phyloP scores from a whole-genome alignment of 1,140 invertebrate genomes.

The Bombyx mandarina region DNA sequence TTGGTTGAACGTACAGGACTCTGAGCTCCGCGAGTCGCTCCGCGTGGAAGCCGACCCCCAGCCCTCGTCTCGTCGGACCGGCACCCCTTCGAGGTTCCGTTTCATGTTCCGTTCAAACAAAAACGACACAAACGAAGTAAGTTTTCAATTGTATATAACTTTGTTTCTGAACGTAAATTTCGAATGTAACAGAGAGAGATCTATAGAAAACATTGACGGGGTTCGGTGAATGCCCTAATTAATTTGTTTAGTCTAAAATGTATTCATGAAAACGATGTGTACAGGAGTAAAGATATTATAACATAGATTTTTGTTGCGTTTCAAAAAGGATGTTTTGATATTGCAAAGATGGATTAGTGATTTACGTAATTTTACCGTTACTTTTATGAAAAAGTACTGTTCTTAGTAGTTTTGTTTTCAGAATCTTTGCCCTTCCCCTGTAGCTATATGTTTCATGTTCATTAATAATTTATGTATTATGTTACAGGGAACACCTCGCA shows the following conservation, averaged over 20 bases:
- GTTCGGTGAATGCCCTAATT: background rate
- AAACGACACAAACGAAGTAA: constrained; percentile 28
- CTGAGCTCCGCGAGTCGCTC: constrained; percentile 51
- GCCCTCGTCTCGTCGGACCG: constrained; percentile 32
- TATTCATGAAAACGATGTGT: too few relatives aligned
- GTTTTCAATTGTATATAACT: constrained; percentile 2
- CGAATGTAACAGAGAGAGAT: background rate
- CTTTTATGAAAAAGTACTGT: too few relatives aligned
- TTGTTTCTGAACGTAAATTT: background rate
- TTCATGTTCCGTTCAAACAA: constrained; percentile 38
- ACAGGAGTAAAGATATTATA: too few relatives aligned
- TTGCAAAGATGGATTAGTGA: too few relatives aligned
- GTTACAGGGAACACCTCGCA: constrained; percentile 49
- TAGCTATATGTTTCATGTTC: too few relatives aligned
- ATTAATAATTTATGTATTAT: background rate
- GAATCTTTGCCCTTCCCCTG: too few relatives aligned
- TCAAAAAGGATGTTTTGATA: too few relatives aligned
- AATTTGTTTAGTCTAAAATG: too few relatives aligned
- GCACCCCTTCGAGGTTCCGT: constrained; percentile 48
- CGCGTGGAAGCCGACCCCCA: constrained; percentile 41
- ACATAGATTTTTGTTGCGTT: too few relatives aligned
- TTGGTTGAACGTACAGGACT: constrained; percentile 28
- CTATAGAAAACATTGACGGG: background rate
- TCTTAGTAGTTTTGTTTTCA: too few relatives aligned
- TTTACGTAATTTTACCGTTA: too few relatives aligned